A percentile compares a stretch with the other conserved stretches of the same genome.
These are phyloP conservation scores for Bombus huntii DNA, from an alignment of 1,140 invertebrate genomes.

Conservation along the genomic window DNA sequence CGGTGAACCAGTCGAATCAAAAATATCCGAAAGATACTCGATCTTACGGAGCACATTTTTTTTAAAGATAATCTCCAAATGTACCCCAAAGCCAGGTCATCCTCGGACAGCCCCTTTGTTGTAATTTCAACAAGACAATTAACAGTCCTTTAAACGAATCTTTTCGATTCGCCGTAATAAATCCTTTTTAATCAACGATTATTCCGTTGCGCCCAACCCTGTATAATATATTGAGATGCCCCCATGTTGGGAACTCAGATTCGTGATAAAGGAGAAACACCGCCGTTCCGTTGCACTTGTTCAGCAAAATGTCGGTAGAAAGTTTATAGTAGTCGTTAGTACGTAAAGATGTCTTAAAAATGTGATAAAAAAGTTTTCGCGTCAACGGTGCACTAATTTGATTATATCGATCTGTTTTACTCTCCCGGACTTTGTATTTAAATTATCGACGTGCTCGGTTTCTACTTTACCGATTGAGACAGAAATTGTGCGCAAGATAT, in stretches of 20 bases:
- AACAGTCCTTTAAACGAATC: neutral
- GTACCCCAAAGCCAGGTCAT: neutral
- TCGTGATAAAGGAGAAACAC: neutral
- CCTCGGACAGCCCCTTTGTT: neutral
- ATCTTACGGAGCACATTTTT: conserved; percentile 11
- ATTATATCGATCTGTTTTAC: neutral
- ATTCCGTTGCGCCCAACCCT: conserved; percentile 53
- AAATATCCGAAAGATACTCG: conserved; percentile 60
- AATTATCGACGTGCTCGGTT: neutral
- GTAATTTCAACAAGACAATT: neutral
- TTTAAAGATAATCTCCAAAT: conserved; percentile 11
- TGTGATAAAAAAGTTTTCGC: neutral
- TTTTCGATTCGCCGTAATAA: neutral
- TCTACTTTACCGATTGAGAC: neutral
- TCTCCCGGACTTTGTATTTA: no score
- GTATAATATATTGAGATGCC: conserved; percentile 11
- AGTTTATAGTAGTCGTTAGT: neutral
- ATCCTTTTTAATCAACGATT: conserved; percentile 18
- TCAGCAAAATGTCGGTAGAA: neutral
- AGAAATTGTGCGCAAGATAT: neutral
- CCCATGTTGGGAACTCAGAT: neutral
- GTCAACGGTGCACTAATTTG: neutral
- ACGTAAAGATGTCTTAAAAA: conserved; percentile 4
- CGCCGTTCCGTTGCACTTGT: neutral
- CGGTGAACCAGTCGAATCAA: conserved; percentile 64